These are phyloP conservation scores for Gracilinanus agilis DNA, from an alignment of 2,113 vertebrate genomes.

Conservation along the genomic window DNA sequence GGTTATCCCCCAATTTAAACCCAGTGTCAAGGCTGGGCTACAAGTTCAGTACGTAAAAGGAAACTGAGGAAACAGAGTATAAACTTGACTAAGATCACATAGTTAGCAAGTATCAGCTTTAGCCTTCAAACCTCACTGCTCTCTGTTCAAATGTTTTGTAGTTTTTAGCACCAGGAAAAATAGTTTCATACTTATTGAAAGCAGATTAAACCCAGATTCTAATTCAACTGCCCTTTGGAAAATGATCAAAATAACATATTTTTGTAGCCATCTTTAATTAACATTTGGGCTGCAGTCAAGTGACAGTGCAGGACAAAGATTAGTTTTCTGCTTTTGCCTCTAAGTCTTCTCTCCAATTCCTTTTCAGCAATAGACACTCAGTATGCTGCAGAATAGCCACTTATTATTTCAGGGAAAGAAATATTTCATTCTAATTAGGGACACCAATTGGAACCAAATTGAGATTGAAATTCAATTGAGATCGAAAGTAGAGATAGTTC, in stretches of 20 bases:
- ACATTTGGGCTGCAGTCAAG: not conserved
- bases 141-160: not conserved
- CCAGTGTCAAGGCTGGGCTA: not conserved
- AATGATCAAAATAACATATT: not conserved
- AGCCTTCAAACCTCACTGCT: not conserved
- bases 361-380: constrained; percentile 44
- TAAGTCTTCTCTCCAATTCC: not conserved
- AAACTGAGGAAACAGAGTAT: not conserved
- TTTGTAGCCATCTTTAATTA: not conserved
- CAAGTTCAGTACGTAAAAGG: not conserved
- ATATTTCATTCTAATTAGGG: constrained; percentile 67
- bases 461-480: not conserved
- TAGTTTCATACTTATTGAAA: not conserved
- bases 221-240: not conserved
- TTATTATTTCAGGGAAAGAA: constrained; percentile 71
- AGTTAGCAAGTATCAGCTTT: not conserved
- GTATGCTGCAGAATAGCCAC: constrained; percentile 42
- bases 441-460: constrained; percentile 55
- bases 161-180: not conserved
- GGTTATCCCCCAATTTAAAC: not conserved
- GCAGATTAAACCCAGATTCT: not conserved
- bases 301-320: not conserved
- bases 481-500: not conserved
- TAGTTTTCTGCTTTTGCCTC: constrained; percentile 1
- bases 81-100: not conserved